Percentiles rank a stretch among this genome's conserved stretches.
These are phyloP conservation scores for Dasypolia templi DNA, from an alignment of 2,888 invertebrate species.

Conservation along the genomic window DNA sequence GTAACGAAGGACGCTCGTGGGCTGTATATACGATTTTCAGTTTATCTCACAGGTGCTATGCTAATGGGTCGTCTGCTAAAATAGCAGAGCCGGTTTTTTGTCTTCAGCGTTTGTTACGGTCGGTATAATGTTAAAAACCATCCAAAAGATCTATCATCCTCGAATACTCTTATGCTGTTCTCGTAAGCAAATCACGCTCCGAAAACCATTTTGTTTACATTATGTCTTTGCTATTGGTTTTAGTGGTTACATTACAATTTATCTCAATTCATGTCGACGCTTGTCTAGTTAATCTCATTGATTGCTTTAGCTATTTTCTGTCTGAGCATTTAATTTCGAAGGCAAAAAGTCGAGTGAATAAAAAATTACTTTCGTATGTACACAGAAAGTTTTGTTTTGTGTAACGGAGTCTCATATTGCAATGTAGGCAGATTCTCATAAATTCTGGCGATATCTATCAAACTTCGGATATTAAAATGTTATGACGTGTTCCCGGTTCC, in stretches of 20 bases:
- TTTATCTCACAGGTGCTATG: slow-evolving; percentile 56
- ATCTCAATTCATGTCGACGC: slow-evolving; percentile 53
- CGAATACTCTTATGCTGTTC: slow-evolving; percentile 20
- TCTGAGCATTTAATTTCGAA: slow-evolving; percentile 38
- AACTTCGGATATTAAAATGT: slow-evolving; percentile 60
- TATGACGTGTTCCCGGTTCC: slow-evolving; percentile 64
- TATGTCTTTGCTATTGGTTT: slow-evolving; percentile 46
- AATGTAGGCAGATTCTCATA: slow-evolving; percentile 42
- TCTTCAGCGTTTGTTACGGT: slow-evolving; percentile 32
- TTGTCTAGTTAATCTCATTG: slow-evolving; percentile 63
- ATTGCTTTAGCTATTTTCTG: slow-evolving; percentile 49
- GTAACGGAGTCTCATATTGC: slow-evolving; percentile 19
- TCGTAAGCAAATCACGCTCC: slow-evolving; percentile 41
- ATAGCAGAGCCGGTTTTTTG: slow-evolving; percentile 48
- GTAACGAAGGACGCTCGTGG: slow-evolving; percentile 42
- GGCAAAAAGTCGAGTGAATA: slow-evolving; percentile 17
- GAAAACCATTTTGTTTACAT: slow-evolving; percentile 46
- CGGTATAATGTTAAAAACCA: slow-evolving; percentile 41
- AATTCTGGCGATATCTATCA: slow-evolving; percentile 50
- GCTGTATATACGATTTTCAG: slow-evolving; percentile 41
- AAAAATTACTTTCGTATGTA: slow-evolving; percentile 23
- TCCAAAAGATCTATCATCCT: slow-evolving; percentile 25
- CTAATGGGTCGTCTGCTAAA: slow-evolving; percentile 61
- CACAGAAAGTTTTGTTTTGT: slow-evolving; percentile 19
- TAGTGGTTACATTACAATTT: slow-evolving; percentile 52